Conservation (phyloP, 2,113 vertebrate species). For the Azemiops feae region DNA sequence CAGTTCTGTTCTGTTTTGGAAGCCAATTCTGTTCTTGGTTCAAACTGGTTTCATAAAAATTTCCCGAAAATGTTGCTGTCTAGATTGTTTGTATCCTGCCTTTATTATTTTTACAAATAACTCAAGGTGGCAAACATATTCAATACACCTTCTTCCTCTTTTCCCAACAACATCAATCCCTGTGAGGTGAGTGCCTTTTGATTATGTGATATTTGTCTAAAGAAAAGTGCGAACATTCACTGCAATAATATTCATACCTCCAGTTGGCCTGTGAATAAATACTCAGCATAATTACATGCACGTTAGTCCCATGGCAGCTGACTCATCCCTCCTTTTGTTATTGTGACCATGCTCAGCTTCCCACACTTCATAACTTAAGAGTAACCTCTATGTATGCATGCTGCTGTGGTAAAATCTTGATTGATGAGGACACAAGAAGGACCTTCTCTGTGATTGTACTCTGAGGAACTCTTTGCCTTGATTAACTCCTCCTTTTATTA, state of each 20-base stretch:
- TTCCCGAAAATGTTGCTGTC: constrained; percentile 4
- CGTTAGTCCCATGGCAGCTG: background rate
- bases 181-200: background rate
- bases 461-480: background rate
- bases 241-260: background rate
- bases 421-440: background rate
- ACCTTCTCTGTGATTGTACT: background rate
- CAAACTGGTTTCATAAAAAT: background rate
- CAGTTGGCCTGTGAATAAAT: background rate
- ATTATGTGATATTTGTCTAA: background rate
- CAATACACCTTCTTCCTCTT: background rate
- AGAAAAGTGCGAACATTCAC: background rate
- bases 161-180: background rate
- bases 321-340: background rate
- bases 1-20: background rate
- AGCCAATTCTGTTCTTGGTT: background rate
- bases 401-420: background rate
- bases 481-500: background rate
- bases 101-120: background rate
- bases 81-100: background rate
- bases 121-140: background rate
- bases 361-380: background rate
- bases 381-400: background rate
- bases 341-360: background rate
- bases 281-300: background rate